These are phyloP conservation scores for Meteorus sp. DNA, from an alignment of 1,140 invertebrate genomes.

Conservation along the genomic window DNA sequence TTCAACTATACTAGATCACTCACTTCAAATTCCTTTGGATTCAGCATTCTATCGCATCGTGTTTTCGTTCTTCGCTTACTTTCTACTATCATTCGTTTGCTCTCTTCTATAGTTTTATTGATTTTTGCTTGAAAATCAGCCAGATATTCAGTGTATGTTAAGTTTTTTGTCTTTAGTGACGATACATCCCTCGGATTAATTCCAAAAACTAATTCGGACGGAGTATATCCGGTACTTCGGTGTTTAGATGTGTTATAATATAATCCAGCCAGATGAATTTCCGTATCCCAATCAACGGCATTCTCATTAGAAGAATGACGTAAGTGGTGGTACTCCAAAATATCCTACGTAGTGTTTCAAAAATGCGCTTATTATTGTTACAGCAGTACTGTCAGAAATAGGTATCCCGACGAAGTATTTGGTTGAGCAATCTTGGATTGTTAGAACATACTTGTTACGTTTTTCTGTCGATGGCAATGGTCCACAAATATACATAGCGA, in stretches of 20 bases:
- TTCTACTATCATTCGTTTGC: slow-evolving; percentile 3
- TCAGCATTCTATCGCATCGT: slow-evolving; percentile 12
- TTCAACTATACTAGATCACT: slow-evolving; percentile 16
- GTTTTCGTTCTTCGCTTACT: slow-evolving; percentile 17
- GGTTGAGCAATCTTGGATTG: slow-evolving; percentile 19
- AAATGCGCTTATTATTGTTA: slow-evolving; percentile 1
- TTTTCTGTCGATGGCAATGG: slow-evolving; percentile 17
- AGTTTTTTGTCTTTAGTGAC: not conserved
- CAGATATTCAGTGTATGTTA: slow-evolving; percentile 14
- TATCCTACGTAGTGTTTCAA: slow-evolving; percentile 2
- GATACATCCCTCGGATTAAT: slow-evolving; percentile 2
- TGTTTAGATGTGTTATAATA: slow-evolving; percentile 18
- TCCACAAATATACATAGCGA: slow-evolving; percentile 25
- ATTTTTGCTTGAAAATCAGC: slow-evolving; percentile 5
- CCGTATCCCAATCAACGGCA: slow-evolving; percentile 12
- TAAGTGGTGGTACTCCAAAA: slow-evolving; percentile 29
- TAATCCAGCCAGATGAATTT: not conserved
- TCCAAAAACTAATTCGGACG: slow-evolving; percentile 14
- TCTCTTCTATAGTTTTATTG: not conserved
- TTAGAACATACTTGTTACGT: slow-evolving; percentile 25
- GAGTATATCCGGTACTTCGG: slow-evolving; percentile 6
- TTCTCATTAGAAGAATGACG: slow-evolving; percentile 12
- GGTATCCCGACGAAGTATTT: slow-evolving; percentile 13
- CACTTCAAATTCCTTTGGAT: slow-evolving; percentile 8
- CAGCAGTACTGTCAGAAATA: not conserved